Percentiles rank a stretch among this genome's conserved stretches.
phyloP scores from a whole-genome alignment of 2,888 invertebrate genomes.

The Chromoteleia sp. region DNA sequence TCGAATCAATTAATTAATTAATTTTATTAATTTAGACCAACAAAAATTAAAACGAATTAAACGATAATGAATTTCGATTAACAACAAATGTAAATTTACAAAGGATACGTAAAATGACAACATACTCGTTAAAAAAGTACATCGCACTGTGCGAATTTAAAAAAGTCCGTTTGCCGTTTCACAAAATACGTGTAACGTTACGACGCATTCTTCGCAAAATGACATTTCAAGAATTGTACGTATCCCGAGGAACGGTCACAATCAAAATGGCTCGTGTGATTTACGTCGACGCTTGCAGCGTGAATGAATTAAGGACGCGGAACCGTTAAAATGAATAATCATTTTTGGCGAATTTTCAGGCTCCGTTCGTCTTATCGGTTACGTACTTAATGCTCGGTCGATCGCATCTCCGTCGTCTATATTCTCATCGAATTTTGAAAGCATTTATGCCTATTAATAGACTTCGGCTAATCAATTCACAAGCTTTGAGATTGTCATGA shows the following conservation, averaged over 20 bases:
- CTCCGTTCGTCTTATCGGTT: constrained; percentile 46
- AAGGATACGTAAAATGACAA: too few species aligned
- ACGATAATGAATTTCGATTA: too few species aligned
- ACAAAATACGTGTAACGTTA: too few species aligned
- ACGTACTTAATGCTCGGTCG: constrained; percentile 51
- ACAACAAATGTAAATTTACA: too few species aligned
- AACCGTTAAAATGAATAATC: constrained; percentile 54
- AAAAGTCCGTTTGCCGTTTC: too few species aligned
- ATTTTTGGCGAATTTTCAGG: constrained; percentile 45
- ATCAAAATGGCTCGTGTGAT: constrained; percentile 25
- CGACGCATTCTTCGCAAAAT: neutral
- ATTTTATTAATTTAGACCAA: too few species aligned
- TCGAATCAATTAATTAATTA: too few species aligned
- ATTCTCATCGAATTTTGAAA: constrained; percentile 59
- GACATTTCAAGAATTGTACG: neutral
- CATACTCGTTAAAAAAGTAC: too few species aligned
- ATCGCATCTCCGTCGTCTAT: constrained; percentile 39
- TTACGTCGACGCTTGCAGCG: constrained; percentile 44
- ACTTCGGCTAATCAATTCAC: constrained; percentile 64
- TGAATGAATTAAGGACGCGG: constrained; percentile 43
- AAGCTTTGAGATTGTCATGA: constrained; percentile 63
- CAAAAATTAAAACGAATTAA: too few species aligned
- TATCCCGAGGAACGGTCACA: neutral
- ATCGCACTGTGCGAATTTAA: too few species aligned
- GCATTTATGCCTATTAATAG: constrained; percentile 63